Evolutionary conservation across 2,797 vertebrate genomes (phyloP), one percentile per base, ranked within the genome.

Genomic region (Sparidentex hasta): DNA sequence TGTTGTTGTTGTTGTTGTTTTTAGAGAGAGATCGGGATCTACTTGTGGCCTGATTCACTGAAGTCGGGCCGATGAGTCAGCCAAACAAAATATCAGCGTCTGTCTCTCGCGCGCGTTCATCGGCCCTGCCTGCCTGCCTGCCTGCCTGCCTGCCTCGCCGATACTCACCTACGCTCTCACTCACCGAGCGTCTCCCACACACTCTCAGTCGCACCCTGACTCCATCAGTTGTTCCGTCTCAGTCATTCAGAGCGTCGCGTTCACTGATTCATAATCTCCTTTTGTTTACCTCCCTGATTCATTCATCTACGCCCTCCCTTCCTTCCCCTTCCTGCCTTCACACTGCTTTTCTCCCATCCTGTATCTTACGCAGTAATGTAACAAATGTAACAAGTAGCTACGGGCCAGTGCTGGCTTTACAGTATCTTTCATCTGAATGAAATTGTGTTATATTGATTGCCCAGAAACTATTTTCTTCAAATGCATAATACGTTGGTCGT

Each of bases 1-100:
- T 87, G 70, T 82, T 85, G 73, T 66, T 87, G 70, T 82, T 85
- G 73, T 82, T 85, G 73, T 82, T 85, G 73, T 90, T 84, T 84
- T 86, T 52, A 75, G 44, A 43, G 51, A 76, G 56, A 65, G 51
- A 74, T 59, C 59, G 72, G 43, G 48, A 76, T 65, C 64, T 70
- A 71, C 63, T 88, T 75, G 76, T 47, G 62, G 64, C 38, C 44
- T 69, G 59, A 78, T 62, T 72, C 56, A 76, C 13, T 79, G 21
- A 78, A 85, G 25, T 44, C 63, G 52, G 29, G 47, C 48, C 27
- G 55, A 76, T 66, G 77, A 78, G 66, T 73, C 72, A 72, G 58
- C 6, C 54, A 48, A 71, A 78, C 52, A 23, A 57, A 65, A 66
- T 29, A 50, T 71, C 12, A 63, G 46, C 46, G 58, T 73, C 20